Evolutionary conservation across 2,797 vertebrate species (phyloP), one percentile per base, ranked within the genome.

Genomic region (Cebuella pygmaea): DNA sequence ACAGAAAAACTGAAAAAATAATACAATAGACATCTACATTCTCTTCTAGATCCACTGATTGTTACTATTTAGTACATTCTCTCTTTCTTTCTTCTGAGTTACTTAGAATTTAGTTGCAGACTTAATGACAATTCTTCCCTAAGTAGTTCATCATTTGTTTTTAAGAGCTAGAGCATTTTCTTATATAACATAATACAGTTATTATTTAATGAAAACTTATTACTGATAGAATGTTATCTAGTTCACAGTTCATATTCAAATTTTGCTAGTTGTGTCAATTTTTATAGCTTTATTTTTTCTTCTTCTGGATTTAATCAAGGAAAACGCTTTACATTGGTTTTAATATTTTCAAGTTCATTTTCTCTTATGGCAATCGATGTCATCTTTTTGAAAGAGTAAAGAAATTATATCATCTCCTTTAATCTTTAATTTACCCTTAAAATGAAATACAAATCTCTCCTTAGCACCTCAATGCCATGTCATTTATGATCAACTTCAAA

Each of bases 401-500:
- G 90, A 7, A 22, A 57, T 89, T 48, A 81, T 84, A 64, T 33
- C 27, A 81, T 95, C n/a, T 61, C 33, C 30, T 91, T 59, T 9
- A 86, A 75, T 55, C 1, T 72, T 88, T 87, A 82, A 46, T 70
- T 41, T 93, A 6, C 2, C 33, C 15, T 91, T 95, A 81, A 92
- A 92, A n/a, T 67, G 26, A 91, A 93, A 88, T 27, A 24, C 22
- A 92, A 86, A 44, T 14, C 5, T 78, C 8, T 75, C 59, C 59
- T 74, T 59, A 64, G 41, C 14, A 90, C 15, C 83, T 26, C 2
- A 90, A 4, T 75, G 4, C 27, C 26, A 82, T 67, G 15, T 72
- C 46, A 81, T 94, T 92, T 90, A 72, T 91, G 92, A 88, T 78
- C 30, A 13, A 89, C 24, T 83, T 89, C 9, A 72, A 67, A 46